Evolutionary conservation across 2,113 vertebrate genomes (phyloP), one percentile per base, ranked within the genome.

Genomic region (Macquaria australasica): DNA sequence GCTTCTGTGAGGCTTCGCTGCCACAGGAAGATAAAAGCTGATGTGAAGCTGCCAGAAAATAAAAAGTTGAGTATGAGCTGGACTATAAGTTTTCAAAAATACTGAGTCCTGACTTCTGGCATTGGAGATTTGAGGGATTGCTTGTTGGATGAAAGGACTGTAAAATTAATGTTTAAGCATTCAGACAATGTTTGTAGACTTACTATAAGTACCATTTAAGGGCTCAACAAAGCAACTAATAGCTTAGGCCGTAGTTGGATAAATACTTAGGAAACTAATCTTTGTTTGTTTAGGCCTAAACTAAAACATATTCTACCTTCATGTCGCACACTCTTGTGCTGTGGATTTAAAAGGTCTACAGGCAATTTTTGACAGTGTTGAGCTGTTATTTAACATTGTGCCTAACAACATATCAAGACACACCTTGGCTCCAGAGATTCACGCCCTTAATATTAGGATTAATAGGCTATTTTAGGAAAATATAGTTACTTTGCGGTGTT

Each of bases 11-110:
- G 64, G 64, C 20, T 67, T 37, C 48, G 18, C 12, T 45, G 63
- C 66, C 60, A 66, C 37, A 41, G 56, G 56, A 64, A 70, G 43
- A 87, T 75, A 14, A 69, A 84, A 67, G 67, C 8, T 71, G 51
- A 37, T 31, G 6, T 51, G 16, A 45, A 79, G 72, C 53, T 70
- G 28, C 67, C 77, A 80, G 66, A 73, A 37, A 4, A 60, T 20
- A 72, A 31, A 28, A 72, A 68, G 16, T 11, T 11, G 14, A 78
- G 50, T 58, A 28, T 79, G 59, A 81, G 53, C 20, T 39, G 34
- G 14, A 67, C 34, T n/a, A 11, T 34, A 8, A 56, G 37, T 48
- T 69, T 86, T 81, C 25, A 70, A 78, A 75, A 37, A 55, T 23
- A 73, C 14, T 8, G 68, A 60, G 23, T 59, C 9, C 41, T 64